Percentiles rank a stretch among this genome's conserved stretches.
Conservation (phyloP, 35 echinoderm and acorn worm genomes). For the Apostichopus japonicus region DNA sequence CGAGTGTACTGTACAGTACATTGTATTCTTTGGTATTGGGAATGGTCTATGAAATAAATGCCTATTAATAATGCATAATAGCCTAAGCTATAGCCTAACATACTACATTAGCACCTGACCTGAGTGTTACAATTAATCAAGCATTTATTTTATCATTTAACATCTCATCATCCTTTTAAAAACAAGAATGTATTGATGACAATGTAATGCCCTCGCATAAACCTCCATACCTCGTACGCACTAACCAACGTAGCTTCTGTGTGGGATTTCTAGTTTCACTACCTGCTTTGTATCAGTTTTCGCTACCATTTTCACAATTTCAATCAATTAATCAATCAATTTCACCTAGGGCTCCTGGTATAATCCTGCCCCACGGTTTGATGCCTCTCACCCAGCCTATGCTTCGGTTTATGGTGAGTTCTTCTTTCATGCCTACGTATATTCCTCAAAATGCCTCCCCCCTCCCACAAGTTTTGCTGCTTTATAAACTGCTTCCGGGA, state of each 20-base stretch:
- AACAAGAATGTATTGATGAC: not conserved
- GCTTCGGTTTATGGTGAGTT: conserved; percentile 47
- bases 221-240: not conserved
- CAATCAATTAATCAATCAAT: conserved; percentile 45
- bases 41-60: no score
- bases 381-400: conserved; percentile 45
- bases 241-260: not conserved
- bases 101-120: not conserved
- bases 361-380: conserved; percentile 51
- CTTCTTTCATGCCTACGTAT: conserved; percentile 45
- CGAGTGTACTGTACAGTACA: no score
- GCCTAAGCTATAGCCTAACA: not conserved
- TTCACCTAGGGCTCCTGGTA: conserved; percentile 53
- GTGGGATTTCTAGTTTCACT: not conserved
- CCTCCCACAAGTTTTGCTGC: not conserved
- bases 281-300: not conserved
- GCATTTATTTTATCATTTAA: no score
- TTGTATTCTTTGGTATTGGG: no score
- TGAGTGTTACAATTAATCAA: not conserved
- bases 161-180: no score
- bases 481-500: no score
- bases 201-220: not conserved
- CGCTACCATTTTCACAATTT: conserved; percentile 13
- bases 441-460: not conserved
- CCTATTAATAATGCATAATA: no score